These are phyloP conservation scores for Heterotilapia buettikoferi DNA, from an alignment of 2,113 vertebrate genomes.

Conservation along the genomic window DNA sequence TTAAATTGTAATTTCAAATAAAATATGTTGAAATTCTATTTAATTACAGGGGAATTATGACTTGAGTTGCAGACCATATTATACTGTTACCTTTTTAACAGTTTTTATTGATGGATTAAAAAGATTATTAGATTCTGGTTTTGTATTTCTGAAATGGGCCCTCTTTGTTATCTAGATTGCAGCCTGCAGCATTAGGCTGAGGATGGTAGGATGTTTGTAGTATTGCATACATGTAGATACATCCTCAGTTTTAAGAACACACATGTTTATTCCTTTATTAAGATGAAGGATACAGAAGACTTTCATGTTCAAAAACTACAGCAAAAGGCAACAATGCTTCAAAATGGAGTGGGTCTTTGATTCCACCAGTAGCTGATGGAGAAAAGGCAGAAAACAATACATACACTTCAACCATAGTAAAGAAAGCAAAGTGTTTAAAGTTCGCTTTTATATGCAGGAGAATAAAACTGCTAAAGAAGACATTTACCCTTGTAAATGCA, in stretches of 20 bases:
- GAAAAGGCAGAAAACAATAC: neutral
- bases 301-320: neutral
- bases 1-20: neutral
- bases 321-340: neutral
- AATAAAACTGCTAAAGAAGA: neutral
- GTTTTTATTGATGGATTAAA: neutral
- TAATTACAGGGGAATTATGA: neutral
- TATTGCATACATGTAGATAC: neutral
- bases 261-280: accelerated
- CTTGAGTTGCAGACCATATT: neutral
- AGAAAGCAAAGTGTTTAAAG: neutral
- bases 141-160: neutral
- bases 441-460: neutral
- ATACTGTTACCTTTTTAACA: neutral
- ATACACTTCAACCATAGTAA: neutral
- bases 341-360: neutral
- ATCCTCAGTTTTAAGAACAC: neutral
- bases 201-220: neutral
- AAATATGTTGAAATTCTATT: neutral
- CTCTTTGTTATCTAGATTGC: neutral
- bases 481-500: neutral
- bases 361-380: neutral
- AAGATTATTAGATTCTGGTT: neutral
- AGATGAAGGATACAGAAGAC: neutral
- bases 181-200: neutral